A percentile compares a stretch with the other conserved stretches of the same genome.
phyloP scores from a whole-genome alignment of 2,888 invertebrate genomes.

The Cheilosia vernalis region DNA sequence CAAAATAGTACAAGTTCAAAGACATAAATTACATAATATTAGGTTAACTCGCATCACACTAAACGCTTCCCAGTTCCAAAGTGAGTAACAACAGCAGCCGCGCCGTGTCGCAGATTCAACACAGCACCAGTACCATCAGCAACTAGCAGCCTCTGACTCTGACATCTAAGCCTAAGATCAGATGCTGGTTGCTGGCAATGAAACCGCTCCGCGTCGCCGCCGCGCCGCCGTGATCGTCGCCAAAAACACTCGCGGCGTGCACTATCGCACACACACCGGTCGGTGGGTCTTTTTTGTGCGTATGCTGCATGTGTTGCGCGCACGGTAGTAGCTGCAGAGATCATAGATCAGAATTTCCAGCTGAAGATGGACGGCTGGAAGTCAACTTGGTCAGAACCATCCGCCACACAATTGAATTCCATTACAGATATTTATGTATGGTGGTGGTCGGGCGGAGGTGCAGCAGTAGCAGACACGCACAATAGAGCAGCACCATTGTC shows the following conservation, averaged over 20 bases:
- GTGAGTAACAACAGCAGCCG: slow-evolving; percentile 54
- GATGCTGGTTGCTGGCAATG: slow-evolving; percentile 65
- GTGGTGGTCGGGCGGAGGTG: background rate
- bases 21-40: slow-evolving; percentile 75
- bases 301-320: slow-evolving; percentile 62
- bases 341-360: slow-evolving; percentile 73
- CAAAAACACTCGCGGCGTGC: slow-evolving; percentile 31
- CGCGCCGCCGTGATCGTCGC: slow-evolving; percentile 36
- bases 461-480: background rate
- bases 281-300: slow-evolving; percentile 57
- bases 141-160: slow-evolving; percentile 15
- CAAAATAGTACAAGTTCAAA: slow-evolving; percentile 75
- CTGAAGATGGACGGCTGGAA: slow-evolving; percentile 70
- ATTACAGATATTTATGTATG: slow-evolving; percentile 70
- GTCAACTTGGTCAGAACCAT: slow-evolving; percentile 73
- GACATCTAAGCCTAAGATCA: slow-evolving; percentile 67
- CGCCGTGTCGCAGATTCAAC: slow-evolving; percentile 3
- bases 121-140: slow-evolving; percentile 38
- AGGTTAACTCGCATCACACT: slow-evolving; percentile 75
- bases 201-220: slow-evolving; percentile 25
- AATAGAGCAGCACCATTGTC: background rate
- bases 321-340: slow-evolving; percentile 72
- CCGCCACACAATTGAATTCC: slow-evolving; percentile 75
- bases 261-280: slow-evolving; percentile 44
- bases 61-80: slow-evolving; percentile 68